Conservation (phyloP, 2,113 vertebrate species). For the Dinomys branickii region DNA sequence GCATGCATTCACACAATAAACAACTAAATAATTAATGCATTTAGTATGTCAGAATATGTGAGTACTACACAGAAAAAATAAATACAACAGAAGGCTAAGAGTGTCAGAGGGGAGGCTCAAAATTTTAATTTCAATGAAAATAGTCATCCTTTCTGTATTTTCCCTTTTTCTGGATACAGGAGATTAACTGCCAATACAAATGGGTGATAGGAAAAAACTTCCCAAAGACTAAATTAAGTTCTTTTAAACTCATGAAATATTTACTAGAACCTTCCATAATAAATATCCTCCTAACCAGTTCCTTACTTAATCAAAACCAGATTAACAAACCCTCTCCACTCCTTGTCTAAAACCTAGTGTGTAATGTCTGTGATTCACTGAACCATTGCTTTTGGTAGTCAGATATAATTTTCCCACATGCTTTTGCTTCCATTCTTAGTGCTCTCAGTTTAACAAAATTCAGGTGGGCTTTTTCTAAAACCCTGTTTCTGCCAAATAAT, state of each 20-base stretch:
- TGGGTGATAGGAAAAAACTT: neutral
- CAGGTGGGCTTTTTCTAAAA: conserved; percentile 8
- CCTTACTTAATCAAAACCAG: neutral
- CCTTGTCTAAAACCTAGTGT: neutral
- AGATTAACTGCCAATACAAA: conserved; percentile 21
- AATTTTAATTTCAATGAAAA: conserved; percentile 53
- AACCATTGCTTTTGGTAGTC: neutral
- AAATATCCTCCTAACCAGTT: conserved; percentile 24
- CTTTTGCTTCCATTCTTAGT: neutral
- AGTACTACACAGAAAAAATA: neutral
- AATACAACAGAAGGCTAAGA: neutral
- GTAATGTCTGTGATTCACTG: neutral
- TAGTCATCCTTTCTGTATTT: neutral
- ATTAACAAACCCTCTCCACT: neutral
- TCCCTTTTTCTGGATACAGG: neutral
- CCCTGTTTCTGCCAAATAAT: conserved; percentile 7
- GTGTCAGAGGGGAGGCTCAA: neutral
- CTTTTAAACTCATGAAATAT: conserved; percentile 44
- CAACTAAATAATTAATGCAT: conserved; percentile 17
- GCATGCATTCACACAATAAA: neutral
- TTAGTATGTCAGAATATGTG: neutral
- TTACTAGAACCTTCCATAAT: neutral
- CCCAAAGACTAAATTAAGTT: neutral
- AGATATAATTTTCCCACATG: neutral
- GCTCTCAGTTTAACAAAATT: conserved; percentile 31